phyloP scores from a whole-genome alignment of 2,888 invertebrate genomes.

The Mantis religiosa region DNA sequence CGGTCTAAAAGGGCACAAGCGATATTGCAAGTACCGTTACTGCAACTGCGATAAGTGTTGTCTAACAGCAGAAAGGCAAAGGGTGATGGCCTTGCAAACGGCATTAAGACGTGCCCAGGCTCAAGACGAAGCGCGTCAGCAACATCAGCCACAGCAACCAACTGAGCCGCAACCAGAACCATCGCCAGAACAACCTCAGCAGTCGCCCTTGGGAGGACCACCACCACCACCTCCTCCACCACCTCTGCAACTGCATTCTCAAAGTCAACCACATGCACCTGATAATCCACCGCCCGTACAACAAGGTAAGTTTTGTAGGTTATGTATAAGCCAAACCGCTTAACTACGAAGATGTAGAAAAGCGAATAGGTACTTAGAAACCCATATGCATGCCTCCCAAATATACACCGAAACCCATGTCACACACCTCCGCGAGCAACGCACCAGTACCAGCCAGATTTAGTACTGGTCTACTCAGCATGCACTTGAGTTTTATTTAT shows the following conservation, averaged over 20 bases:
- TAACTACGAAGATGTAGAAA: too few species aligned
- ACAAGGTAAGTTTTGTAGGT: background rate
- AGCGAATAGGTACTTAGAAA: too few species aligned
- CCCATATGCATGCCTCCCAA: too few species aligned
- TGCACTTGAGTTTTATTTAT: too few species aligned
- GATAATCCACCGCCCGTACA: background rate
- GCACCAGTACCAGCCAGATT: too few species aligned
- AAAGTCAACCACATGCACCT: background rate
- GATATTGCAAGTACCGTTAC: constrained; percentile 80
- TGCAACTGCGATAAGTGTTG: constrained; percentile 85
- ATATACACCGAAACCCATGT: too few species aligned
- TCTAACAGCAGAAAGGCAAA: constrained; percentile 79
- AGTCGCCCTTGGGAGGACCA: background rate
- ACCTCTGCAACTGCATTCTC: background rate
- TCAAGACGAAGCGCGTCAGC: constrained; percentile 61
- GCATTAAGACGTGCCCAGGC: constrained; percentile 78
- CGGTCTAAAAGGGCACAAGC: constrained; percentile 85
- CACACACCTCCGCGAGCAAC: too few species aligned
- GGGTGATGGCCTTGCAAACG: constrained; percentile 86
- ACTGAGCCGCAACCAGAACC: background rate
- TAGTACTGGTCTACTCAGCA: too few species aligned
- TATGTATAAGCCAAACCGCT: too few species aligned
- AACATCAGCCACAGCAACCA: background rate
- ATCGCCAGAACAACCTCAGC: background rate
- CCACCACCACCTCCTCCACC: background rate